phyloP scores from a whole-genome alignment of 2,797 vertebrate genomes.

The Astyanax mexicanus region DNA sequence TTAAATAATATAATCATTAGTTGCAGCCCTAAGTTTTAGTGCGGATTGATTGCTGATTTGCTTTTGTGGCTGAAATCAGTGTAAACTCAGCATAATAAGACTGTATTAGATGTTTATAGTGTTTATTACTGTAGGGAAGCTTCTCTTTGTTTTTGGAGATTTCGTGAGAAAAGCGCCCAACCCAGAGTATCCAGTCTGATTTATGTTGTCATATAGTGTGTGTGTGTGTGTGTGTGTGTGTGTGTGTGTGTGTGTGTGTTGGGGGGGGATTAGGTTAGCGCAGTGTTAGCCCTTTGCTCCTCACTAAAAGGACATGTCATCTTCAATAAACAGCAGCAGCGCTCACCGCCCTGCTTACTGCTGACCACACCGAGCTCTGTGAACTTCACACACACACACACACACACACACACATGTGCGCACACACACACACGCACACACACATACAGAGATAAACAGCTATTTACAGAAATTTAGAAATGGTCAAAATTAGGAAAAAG shows the following conservation, averaged over 20 bases:
- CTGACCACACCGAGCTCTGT: background rate
- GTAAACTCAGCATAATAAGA: too few relatives aligned
- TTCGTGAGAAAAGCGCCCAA: too few relatives aligned
- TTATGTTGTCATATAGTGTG: background rate
- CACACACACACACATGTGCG: constrained; percentile 1
- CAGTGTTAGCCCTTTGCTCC: background rate
- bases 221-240: constrained; percentile 32
- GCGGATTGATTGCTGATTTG: too few relatives aligned
- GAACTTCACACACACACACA: constrained; percentile 3
- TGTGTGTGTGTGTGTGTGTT: constrained; percentile 30
- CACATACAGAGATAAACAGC: constrained; percentile 4
- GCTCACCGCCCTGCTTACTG: constrained; percentile 57
- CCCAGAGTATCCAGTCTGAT: too few relatives aligned
- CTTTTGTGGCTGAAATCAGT: too few relatives aligned
- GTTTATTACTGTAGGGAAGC: too few relatives aligned
- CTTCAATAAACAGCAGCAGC: constrained; percentile 75
- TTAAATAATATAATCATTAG: too few relatives aligned
- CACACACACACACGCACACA: constrained; percentile 9
- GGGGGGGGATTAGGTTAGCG: background rate
- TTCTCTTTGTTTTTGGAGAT: too few relatives aligned
- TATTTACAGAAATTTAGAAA: background rate
- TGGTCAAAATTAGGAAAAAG: too few relatives aligned
- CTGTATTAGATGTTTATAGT: too few relatives aligned
- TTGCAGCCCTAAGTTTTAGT: too few relatives aligned
- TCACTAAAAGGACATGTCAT: constrained; percentile 75